Evolutionary conservation across 2,113 vertebrate genomes (phyloP).

Genomic region (Cercocebus atys): DNA sequence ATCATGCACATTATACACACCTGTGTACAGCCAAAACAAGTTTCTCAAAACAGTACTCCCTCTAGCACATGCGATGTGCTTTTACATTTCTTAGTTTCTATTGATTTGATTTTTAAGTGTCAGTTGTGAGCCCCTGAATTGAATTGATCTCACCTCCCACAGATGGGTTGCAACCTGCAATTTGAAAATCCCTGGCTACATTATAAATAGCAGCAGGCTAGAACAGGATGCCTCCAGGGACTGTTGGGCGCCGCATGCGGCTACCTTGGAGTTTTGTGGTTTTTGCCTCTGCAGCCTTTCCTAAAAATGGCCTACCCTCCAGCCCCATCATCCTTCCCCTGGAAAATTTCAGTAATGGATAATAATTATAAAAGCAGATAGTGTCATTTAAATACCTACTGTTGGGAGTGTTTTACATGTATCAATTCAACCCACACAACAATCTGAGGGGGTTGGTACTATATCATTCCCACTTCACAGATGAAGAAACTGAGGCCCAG

Average conservation of each 20-base stretch:
- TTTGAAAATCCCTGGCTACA: background rate
- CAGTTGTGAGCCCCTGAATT: background rate
- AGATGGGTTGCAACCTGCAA: rapidly evolving
- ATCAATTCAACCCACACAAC: background rate
- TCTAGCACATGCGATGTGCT: rapidly evolving
- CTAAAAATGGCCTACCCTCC: background rate
- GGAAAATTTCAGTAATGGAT: background rate
- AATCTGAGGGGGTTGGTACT: too few relatives aligned
- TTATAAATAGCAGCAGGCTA: rapidly evolving
- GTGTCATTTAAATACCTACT: too few relatives aligned
- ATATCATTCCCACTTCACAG: background rate
- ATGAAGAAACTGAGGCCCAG: background rate
- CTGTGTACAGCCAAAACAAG: rapidly evolving
- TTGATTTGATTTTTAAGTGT: rapidly evolving
- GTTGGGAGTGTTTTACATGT: rapidly evolving
- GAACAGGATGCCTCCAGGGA: rapidly evolving
- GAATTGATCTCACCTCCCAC: background rate
- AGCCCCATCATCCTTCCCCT: rapidly evolving
- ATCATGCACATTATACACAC: rapidly evolving
- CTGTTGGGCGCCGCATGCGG: rapidly evolving
- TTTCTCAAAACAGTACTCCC: rapidly evolving
- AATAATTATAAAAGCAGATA: background rate
- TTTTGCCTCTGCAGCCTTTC: background rate
- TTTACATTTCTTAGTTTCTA: background rate
- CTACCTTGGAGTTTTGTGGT: rapidly evolving